Conservation (phyloP, 1,140 invertebrate species). For the Drosophila quadrilineata region DNA sequence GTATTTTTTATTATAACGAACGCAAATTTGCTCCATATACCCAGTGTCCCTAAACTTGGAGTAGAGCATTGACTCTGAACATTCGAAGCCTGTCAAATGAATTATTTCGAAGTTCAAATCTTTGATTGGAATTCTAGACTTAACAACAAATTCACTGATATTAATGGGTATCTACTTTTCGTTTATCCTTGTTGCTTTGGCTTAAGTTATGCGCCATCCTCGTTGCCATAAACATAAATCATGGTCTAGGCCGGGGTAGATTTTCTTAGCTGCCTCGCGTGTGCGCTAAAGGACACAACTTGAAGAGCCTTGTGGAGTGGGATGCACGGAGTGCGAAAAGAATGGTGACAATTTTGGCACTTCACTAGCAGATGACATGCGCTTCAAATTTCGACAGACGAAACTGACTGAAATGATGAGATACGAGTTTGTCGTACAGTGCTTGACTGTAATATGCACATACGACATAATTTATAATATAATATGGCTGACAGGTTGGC, state of each 20-base stretch:
- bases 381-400: slow-evolving; percentile 12
- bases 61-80: too few species aligned
- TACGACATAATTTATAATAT: slow-evolving; percentile 45
- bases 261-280: slow-evolving; percentile 19
- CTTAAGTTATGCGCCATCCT: too few species aligned
- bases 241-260: slow-evolving; percentile 1
- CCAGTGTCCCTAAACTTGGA: too few species aligned
- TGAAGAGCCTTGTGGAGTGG: neutral
- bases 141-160: too few species aligned
- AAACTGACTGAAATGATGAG: slow-evolving; percentile 22
- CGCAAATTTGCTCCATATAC: too few species aligned
- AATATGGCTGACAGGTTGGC: slow-evolving; percentile 17
- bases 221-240: too few species aligned
- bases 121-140: too few species aligned
- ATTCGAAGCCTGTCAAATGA: too few species aligned
- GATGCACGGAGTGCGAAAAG: slow-evolving; percentile 6
- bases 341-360: slow-evolving; percentile 42
- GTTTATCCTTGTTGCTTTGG: too few species aligned
- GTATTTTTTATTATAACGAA: too few species aligned
- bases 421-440: neutral
- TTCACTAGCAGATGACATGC: slow-evolving; percentile 49
- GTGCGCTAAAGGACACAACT: slow-evolving; percentile 19
- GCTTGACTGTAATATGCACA: neutral
- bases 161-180: too few species aligned
- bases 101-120: too few species aligned